Base-by-base conservation (phyloP, 2,113 vertebrate genomes). In the Cathartes aura region DNA sequence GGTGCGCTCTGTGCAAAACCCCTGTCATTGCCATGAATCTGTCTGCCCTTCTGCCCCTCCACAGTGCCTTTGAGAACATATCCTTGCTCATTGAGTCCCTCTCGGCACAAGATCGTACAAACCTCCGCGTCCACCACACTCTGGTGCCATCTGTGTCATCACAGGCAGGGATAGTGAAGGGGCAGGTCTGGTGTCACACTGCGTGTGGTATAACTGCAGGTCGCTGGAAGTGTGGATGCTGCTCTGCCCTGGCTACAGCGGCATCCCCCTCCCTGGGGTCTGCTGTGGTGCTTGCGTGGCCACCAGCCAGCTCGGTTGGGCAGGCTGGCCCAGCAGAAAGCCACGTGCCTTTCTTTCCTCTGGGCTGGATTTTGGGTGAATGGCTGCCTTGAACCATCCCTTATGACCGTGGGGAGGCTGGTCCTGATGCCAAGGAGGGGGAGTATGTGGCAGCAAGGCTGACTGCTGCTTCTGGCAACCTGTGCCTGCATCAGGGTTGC, bases 131-230 rank as follows among this genome's bases (percentile, higher is more conserved):
- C n/a, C 12, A 12, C 9, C 2, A 4, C 3, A 26, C n/a, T 64
- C 55, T 55, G 71, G 45, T 15, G 5, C 20, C 14, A 53, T 21
- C 17, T 15, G 7, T 9, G 4, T 30, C 2, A 0, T 40, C 3
- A 4, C 32, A 29, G 52, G 20, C 38, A 47, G 52, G 27, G 24
- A 18, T 63, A 42, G 62, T 5, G 5, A 71, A 66, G 50, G 63
- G 36, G 8, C 42, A 34, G 21, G 9, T 82, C 16, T 87, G 38
- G 55, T 0, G 2, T 78, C 2, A 14, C 13, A 32, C 30, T 0
- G 0, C 11, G 12, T 3, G 1, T 32, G 50, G 10, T 71, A 5
- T 32, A 59, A 21, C 17, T 12, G 7, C 8, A 34, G 34, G 58
- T 22, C 0, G 0, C 70, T 70, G 36, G 50, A 53, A 59, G 40